Evolutionary conservation across 2,888 invertebrate genomes (phyloP), one percentile per base, ranked within the genome.

Genomic region (Chrysina gloriosa): DNA sequence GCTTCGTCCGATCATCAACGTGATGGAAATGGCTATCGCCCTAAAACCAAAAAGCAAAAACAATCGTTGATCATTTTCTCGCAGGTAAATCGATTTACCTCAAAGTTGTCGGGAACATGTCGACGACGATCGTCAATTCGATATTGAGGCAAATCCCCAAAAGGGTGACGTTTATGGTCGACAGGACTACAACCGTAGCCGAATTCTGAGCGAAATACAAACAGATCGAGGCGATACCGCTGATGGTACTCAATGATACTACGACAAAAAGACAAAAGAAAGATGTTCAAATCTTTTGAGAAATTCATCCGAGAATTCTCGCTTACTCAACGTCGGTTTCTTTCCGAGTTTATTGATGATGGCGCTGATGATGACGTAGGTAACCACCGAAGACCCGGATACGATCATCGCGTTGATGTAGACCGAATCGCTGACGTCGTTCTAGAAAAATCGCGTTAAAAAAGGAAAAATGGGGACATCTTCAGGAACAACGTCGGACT

Each of bases 321-420:
- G 71, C 80, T 81, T 82, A 88, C 88, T 82, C 75, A 88, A 80
- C 63, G 89, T 78, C 45, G 81, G 82, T 72, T 86, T 87, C 69
- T 86, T 86, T 31, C 88, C 88, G 29, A 86, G 42, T 2, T 79
- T 78, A 27, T 85, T 86, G 14, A 89, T 84, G 5, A 88, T 74
- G n/a, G 79, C 78, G 25, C 86, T 86, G 4, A 86, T 91, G 45
- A 91, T 81, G 0, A 88, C 84, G 74, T 90, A 92, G 0, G 89
- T 89, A 19, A 88, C 77, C 2, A 91, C 84, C 0, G 89, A 87
- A 0, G 89, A 87, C 0, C 86, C 78, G 0, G 91, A 88, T 0
- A 92, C 90, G 1, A 90, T 87, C 0, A 89, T 88, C 14, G 90
- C 89, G 78, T 92, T 92, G 2, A 89, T 84, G 73, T 92, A 92